These are phyloP conservation scores for Xiphophorus maculatus DNA, from an alignment of 2,113 vertebrate genomes.

Conservation along the genomic window DNA sequence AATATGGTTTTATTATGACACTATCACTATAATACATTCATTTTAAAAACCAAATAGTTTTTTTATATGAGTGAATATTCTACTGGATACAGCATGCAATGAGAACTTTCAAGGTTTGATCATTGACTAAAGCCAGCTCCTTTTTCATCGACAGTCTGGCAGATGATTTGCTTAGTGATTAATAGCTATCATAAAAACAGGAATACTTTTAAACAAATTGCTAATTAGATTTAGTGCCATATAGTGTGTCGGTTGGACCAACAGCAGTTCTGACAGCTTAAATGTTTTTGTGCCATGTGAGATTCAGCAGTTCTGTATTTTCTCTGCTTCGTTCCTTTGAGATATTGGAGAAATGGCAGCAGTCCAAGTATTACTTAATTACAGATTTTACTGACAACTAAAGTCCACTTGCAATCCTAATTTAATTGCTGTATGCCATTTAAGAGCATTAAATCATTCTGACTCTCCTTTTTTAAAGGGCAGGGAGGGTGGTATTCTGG, in stretches of 20 bases:
- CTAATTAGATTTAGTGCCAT: background rate
- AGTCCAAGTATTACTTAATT: background rate
- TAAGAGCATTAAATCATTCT: background rate
- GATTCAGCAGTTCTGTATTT: background rate
- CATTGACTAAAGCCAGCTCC: background rate
- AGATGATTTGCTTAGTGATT: background rate
- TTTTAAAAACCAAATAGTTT: background rate
- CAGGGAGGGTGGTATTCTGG: too few relatives aligned
- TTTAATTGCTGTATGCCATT: background rate
- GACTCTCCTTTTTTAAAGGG: too few relatives aligned
- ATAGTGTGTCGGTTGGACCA: background rate
- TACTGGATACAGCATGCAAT: background rate
- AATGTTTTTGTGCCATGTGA: background rate
- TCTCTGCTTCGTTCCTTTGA: background rate
- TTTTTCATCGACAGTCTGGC: background rate
- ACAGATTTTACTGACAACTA: slow-evolving; percentile 10
- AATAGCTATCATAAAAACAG: slow-evolving; percentile 14
- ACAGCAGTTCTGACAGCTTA: background rate
- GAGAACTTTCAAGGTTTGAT: slow-evolving; percentile 41
- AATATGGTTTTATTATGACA: background rate
- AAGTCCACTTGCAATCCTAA: slow-evolving; percentile 16
- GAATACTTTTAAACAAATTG: background rate
- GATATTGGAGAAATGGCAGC: slow-evolving; percentile 2
- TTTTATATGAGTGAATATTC: background rate
- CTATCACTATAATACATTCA: background rate